phyloP scores from a whole-genome alignment of 1,140 invertebrate species.

The Drosophila varians region DNA sequence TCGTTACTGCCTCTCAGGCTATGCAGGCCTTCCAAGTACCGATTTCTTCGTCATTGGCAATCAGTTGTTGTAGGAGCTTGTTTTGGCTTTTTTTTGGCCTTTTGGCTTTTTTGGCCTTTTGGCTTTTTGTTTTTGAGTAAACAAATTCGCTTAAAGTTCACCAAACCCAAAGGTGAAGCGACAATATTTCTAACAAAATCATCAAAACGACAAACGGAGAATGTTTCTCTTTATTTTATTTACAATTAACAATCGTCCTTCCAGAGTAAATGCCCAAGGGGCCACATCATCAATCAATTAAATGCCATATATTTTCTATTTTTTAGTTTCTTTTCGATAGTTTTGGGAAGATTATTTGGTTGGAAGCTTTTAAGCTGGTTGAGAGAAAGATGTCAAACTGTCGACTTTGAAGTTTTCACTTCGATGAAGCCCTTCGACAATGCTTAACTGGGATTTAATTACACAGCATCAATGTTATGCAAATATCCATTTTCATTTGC shows the following conservation, averaged over 20 bases:
- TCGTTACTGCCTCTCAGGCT: constrained; percentile 14
- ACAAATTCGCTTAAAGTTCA: constrained; percentile 71
- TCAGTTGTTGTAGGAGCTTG: constrained; percentile 24
- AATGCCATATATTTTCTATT: constrained; percentile 19
- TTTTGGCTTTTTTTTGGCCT: constrained; percentile 1
- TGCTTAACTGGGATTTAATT: constrained; percentile 39
- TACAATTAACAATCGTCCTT: too few relatives aligned
- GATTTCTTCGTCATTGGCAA: constrained; percentile 19
- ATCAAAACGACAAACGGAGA: too few relatives aligned
- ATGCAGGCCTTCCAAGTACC: not conserved
- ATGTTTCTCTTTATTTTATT: too few relatives aligned
- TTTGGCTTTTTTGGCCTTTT: constrained; percentile 5
- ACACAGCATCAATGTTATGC: constrained; percentile 26
- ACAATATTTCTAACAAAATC: constrained; percentile 26
- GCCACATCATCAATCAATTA: constrained; percentile 68
- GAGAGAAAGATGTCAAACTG: constrained; percentile 3
- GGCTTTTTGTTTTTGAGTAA: constrained; percentile 45
- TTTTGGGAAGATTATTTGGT: not conserved
- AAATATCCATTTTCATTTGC: constrained; percentile 2
- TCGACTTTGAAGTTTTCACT: constrained; percentile 2
- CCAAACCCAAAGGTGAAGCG: constrained; percentile 53
- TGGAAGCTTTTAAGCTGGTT: constrained; percentile 1
- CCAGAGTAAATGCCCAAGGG: not conserved
- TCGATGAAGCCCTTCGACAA: constrained; percentile 20
- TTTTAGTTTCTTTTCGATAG: not conserved